These are phyloP conservation scores for Pogonocichla stellata DNA, from an alignment of 2,113 vertebrate genomes.

Conservation along the genomic window DNA sequence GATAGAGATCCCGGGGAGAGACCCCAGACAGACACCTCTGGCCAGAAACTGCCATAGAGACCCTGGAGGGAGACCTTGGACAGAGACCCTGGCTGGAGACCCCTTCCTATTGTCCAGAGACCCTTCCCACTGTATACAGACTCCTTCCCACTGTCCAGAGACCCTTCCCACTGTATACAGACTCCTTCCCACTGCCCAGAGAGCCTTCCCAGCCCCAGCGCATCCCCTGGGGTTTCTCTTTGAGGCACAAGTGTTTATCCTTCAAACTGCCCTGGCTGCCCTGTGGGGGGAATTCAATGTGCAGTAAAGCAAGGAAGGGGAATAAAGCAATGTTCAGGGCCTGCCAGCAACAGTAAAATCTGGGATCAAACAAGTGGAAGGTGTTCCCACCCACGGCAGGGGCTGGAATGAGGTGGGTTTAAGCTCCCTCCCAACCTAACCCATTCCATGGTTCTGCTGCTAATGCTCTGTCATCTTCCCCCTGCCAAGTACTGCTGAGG, in stretches of 20 bases:
- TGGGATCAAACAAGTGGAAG: neutral
- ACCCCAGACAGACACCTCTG: rapidly evolving
- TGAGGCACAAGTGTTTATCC: neutral
- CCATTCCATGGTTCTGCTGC: neutral
- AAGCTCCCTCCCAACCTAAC: neutral
- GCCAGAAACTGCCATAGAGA: neutral
- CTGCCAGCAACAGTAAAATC: rapidly evolving
- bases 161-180: too few relatives aligned
- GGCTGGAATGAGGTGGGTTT: neutral
- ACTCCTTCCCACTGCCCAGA: too few relatives aligned
- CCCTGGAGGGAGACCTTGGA: neutral
- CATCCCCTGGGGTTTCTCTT: neutral
- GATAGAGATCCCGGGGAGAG: rapidly evolving
- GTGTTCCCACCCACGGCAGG: neutral
- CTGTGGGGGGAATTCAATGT: too few relatives aligned
- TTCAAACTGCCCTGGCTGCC: neutral
- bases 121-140: neutral
- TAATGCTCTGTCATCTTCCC: neutral
- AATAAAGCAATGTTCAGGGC: too few relatives aligned
- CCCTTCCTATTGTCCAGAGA: neutral
- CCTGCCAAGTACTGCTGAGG: neutral
- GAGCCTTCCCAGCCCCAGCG: too few relatives aligned
- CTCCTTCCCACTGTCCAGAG: neutral
- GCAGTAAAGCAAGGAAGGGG: neutral
- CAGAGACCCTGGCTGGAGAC: neutral